phyloP scores from a whole-genome alignment of 2,888 invertebrate species.

The Chymomyza procnemis region DNA sequence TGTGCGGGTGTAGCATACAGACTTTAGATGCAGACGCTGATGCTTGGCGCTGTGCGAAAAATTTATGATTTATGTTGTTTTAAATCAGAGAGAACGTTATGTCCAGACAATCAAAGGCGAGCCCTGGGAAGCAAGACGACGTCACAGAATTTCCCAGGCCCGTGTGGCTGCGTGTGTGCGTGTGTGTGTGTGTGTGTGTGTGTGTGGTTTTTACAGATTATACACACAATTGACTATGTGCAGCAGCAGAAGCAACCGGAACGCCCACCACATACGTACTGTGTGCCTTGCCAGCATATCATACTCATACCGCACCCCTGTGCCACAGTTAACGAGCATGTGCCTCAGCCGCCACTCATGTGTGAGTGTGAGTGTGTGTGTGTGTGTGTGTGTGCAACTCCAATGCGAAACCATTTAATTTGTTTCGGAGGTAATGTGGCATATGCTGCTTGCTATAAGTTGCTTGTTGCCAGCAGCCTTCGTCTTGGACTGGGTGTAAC shows the following conservation, averaged over 20 bases:
- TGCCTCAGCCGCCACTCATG: slow-evolving; percentile 1
- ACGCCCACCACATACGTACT: slow-evolving; percentile 60
- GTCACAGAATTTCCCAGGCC: slow-evolving; percentile 36
- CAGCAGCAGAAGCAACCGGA: slow-evolving; percentile 31
- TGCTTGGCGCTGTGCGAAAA: slow-evolving; percentile 43
- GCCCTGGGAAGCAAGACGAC: neutral
- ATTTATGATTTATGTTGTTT: slow-evolving; percentile 68
- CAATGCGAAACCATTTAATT: slow-evolving; percentile 71
- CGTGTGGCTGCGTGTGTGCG: slow-evolving; percentile 17
- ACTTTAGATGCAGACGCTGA: neutral
- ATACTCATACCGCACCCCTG: slow-evolving; percentile 1
- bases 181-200: slow-evolving; percentile 23
- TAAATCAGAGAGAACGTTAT: slow-evolving; percentile 42
- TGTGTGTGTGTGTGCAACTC: slow-evolving; percentile 42
- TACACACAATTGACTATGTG: slow-evolving; percentile 52
- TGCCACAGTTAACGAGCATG: slow-evolving; percentile 50
- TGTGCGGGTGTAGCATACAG: neutral
- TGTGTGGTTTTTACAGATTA: slow-evolving; percentile 62
- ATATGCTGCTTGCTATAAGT: slow-evolving; percentile 48
- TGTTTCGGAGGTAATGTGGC: slow-evolving; percentile 71
- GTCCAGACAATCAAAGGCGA: slow-evolving; percentile 43
- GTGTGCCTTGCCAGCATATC: neutral
- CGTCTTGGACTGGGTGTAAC: slow-evolving; percentile 46
- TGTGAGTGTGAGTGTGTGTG: slow-evolving; percentile 10
- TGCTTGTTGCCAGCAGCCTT: slow-evolving; percentile 5